Base-by-base conservation (phyloP, 2,797 vertebrate genomes). In the Microtus obscurus region DNA sequence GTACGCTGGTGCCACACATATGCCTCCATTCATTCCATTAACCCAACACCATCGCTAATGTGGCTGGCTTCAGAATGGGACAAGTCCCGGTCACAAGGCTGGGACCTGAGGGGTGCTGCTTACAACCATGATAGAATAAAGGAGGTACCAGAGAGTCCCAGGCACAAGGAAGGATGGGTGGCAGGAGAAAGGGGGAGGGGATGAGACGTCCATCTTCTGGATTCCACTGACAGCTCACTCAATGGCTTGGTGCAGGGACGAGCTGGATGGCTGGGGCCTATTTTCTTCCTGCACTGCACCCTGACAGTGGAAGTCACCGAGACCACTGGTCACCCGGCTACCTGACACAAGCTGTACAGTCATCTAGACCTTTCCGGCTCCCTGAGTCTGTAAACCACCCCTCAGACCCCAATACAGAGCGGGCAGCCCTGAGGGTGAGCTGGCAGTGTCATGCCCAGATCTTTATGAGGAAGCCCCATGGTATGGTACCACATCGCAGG, bases 91-190 rank as follows among this genome's bases (percentile, higher is more conserved):
- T 16, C 76, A 63, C 31, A 43, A 0, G 2, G 73, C 31, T 23
- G 43, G 67, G 76, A 53, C 8, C 10, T 12, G 19, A 25, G 2
- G 4, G 17, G 43, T 19, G 11, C 83, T 0, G 19, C 61, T 27
- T n/a, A 0, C 29, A 43, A 17, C 61, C 53, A 21, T 25, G 97
- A 96, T 98, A 97, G 98, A 97, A 97, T 90, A 97, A 97, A 97
- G 93, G 97, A 89, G 97, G 96, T 95, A 95, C 95, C 67, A 89
- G 91, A 96, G 98, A 97, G 97, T 92, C 53, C 45, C 7, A 4
- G 16, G 51, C 96, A 97, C 96, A 96, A 96, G 94, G 93, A 96
- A 95, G 89, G 85, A 93, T 93, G 5, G 31, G 96, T 93, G 87
- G 93, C 56, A 59, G 56, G 19, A 97, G 19, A 21, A 56, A 37